Percentiles rank a stretch among this genome's conserved stretches.
These are phyloP conservation scores for Crambe crambe DNA, from an alignment of 37 sponge, comb jelly and placozoan species.

Conservation along the genomic window DNA sequence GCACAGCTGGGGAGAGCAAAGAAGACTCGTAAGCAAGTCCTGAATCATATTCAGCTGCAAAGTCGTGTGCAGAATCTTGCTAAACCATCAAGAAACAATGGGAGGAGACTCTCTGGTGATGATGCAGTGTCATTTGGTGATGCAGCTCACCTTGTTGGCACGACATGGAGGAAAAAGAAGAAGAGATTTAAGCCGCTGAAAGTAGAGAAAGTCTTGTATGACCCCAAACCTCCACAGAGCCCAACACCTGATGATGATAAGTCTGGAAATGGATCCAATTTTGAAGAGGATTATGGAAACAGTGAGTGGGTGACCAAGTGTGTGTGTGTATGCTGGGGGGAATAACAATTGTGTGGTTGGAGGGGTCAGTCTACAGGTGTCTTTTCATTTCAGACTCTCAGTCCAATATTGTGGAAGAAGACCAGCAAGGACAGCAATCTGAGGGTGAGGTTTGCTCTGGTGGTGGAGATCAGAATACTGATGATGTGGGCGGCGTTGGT, in stretches of 20 bases:
- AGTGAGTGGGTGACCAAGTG: neutral
- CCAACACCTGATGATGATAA: neutral
- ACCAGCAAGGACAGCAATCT: too few species aligned
- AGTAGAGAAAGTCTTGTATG: constrained; percentile 29
- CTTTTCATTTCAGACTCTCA: neutral
- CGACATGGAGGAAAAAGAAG: constrained; percentile 24
- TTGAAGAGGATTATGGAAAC: constrained; percentile 12
- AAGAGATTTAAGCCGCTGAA: constrained; percentile 24
- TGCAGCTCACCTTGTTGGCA: neutral
- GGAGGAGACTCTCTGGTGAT: neutral
- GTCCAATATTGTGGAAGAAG: too few species aligned
- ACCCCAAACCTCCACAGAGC: constrained; percentile 2
- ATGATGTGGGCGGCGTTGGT: too few species aligned
- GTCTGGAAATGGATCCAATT: neutral
- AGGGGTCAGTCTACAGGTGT: too few species aligned
- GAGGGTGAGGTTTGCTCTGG: too few species aligned
- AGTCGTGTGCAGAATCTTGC: neutral
- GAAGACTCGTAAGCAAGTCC: constrained; percentile 17
- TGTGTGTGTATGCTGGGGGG: constrained; percentile 24
- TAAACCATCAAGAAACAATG: neutral
- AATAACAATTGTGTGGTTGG: too few species aligned
- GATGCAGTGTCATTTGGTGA: neutral
- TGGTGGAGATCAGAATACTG: too few species aligned
- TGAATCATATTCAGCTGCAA: neutral
- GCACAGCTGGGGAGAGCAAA: constrained; percentile 10